These are phyloP conservation scores for Neoitamus cyanurus DNA, from an alignment of 2,888 invertebrate genomes.

Conservation along the genomic window DNA sequence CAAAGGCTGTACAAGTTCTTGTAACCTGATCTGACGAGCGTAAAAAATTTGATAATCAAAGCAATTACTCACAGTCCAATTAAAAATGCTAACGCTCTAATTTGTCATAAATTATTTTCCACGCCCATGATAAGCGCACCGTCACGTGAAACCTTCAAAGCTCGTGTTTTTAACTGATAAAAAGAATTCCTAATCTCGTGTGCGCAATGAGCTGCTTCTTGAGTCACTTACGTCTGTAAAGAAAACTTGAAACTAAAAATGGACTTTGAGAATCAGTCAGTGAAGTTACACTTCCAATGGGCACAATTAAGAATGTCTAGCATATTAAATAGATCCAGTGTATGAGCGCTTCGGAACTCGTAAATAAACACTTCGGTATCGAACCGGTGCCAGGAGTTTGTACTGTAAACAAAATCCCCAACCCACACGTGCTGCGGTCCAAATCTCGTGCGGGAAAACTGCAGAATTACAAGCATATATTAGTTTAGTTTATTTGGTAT, in stretches of 20 bases:
- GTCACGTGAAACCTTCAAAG: background rate
- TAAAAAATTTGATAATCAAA: background rate
- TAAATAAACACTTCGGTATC: background rate
- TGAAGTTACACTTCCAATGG: background rate
- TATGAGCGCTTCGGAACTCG: background rate
- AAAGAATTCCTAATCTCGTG: background rate
- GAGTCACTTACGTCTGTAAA: background rate
- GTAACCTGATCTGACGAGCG: background rate
- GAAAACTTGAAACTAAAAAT: background rate
- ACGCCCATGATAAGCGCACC: background rate
- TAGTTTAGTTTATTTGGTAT: background rate
- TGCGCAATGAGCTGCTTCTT: background rate
- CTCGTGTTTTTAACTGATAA: background rate
- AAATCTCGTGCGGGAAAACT: background rate
- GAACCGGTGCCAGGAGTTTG: background rate
- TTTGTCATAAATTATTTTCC: background rate
- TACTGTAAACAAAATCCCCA: background rate
- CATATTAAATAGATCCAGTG: background rate
- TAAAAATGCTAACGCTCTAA: background rate
- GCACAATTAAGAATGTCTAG: background rate
- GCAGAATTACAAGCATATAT: background rate
- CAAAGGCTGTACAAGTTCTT: background rate
- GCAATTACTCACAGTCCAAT: background rate
- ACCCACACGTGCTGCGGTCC: background rate
- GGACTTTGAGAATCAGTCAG: background rate